Percentiles rank a stretch among this genome's conserved stretches.
Evolutionary conservation across 2,888 invertebrate genomes (phyloP).

Genomic region (Acrobasis consociella): DNA sequence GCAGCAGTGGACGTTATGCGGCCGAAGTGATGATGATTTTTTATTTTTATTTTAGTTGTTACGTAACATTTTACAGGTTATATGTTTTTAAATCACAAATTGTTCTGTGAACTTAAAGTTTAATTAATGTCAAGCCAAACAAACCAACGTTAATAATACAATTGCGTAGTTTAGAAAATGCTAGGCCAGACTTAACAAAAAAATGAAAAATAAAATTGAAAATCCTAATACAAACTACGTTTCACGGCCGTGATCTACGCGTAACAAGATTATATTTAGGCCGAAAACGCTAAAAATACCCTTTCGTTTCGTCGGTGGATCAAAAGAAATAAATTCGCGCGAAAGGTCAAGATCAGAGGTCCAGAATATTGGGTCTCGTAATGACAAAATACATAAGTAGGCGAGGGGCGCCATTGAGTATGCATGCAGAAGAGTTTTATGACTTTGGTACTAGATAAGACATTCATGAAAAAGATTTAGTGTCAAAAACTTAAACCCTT

Average conservation of each 20-base stretch:
- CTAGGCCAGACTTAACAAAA: not conserved
- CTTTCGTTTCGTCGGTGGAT: not conserved
- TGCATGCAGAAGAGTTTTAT: not conserved
- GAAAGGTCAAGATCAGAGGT: slow-evolving; percentile 18
- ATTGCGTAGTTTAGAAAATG: not conserved
- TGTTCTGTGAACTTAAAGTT: too few species aligned
- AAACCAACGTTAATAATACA: too few species aligned
- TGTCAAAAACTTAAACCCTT: too few species aligned
- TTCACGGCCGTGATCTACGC: slow-evolving; percentile 1
- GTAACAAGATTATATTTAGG: not conserved
- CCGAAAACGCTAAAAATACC: slow-evolving; percentile 1
- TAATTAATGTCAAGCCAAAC: too few species aligned
- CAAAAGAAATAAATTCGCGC: slow-evolving; percentile 6
- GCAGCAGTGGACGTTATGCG: too few species aligned
- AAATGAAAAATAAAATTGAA: not conserved
- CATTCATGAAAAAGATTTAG: too few species aligned
- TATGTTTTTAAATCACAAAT: too few species aligned
- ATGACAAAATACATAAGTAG: slow-evolving; percentile 19
- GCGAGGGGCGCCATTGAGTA: slow-evolving; percentile 38
- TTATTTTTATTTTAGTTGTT: too few species aligned
- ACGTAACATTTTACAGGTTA: too few species aligned
- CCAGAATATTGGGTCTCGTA: slow-evolving; percentile 13
- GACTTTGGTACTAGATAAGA: not conserved
- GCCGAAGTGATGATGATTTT: too few species aligned
- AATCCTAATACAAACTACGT: not conserved